A percentile compares a stretch with the other conserved stretches of the same genome.
phyloP scores from a whole-genome alignment of 2,888 invertebrate genomes.

The Chrysomela aeneicollis region DNA sequence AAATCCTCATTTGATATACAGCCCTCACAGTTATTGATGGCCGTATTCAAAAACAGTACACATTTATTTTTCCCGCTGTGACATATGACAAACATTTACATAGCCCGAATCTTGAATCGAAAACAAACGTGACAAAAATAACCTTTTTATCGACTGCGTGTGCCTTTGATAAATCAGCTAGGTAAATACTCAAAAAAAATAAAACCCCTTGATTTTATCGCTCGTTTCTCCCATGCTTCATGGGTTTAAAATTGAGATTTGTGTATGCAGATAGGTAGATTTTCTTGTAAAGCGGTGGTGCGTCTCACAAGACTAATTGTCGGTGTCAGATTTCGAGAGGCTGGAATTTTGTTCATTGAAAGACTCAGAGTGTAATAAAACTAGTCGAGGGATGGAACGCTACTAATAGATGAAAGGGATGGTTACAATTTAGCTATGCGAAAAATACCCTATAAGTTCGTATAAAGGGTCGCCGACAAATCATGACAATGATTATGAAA shows the following conservation, averaged over 20 bases:
- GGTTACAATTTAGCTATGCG: too few relatives aligned
- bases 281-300: background rate
- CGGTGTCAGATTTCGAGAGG: background rate
- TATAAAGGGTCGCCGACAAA: too few relatives aligned
- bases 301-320: background rate
- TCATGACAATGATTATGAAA: too few relatives aligned
- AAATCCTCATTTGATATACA: constrained; percentile 9
- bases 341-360: background rate
- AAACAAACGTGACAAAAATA: constrained; percentile 16
- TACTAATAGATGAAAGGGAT: too few relatives aligned
- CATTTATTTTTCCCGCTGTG: constrained; percentile 10
- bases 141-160: constrained; percentile 19
- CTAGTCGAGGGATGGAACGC: too few relatives aligned
- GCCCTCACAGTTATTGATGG: constrained; percentile 10
- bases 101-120: constrained; percentile 21
- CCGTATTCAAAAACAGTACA: constrained; percentile 17
- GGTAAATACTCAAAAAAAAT: constrained; percentile 20
- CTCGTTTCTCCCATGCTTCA: constrained; percentile 20
- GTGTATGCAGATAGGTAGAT: constrained; percentile 8
- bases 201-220: constrained; percentile 19
- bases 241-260: constrained; percentile 20
- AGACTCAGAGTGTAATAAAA: background rate
- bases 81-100: constrained; percentile 19
- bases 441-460: too few relatives aligned
- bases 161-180: constrained; percentile 19